Evolutionary conservation across 2,797 vertebrate genomes (phyloP).

Genomic region (Phaenicophaeus curvirostris): DNA sequence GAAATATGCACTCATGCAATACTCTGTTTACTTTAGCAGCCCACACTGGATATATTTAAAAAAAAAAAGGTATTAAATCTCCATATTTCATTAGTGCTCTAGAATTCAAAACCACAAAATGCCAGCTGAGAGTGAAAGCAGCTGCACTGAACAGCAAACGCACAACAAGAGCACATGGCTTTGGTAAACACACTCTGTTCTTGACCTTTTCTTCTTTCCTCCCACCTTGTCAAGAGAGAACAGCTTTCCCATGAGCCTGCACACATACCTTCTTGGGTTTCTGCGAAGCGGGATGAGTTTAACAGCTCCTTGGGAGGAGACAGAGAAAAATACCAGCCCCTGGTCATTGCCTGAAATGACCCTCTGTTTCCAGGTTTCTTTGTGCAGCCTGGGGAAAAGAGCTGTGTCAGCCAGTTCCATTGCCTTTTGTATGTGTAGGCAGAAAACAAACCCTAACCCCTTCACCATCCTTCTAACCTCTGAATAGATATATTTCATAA

Average conservation of each 20-base stretch:
- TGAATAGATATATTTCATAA: background rate
- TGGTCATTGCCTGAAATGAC: constrained; percentile 39
- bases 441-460: background rate
- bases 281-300: background rate
- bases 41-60: background rate
- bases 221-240: constrained; percentile 40
- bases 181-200: constrained; percentile 42
- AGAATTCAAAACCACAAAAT: constrained; percentile 50
- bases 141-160: constrained; percentile 13
- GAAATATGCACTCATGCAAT: constrained; percentile 48
- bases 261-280: constrained; percentile 34
- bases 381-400: background rate
- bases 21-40: constrained; percentile 61
- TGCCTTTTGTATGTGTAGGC: background rate
- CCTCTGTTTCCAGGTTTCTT: constrained; percentile 8
- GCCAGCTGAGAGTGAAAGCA: constrained; percentile 52
- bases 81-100: constrained; percentile 41
- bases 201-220: constrained; percentile 62
- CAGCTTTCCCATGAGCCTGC: constrained; percentile 49
- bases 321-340: background rate
- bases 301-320: background rate
- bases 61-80: background rate
- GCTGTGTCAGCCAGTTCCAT: background rate
- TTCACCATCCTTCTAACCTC: background rate
- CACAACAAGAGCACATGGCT: constrained; percentile 30